phyloP scores from a whole-genome alignment of 92 coral and sea anemone species.

The Umimayanthus chanpuru region DNA sequence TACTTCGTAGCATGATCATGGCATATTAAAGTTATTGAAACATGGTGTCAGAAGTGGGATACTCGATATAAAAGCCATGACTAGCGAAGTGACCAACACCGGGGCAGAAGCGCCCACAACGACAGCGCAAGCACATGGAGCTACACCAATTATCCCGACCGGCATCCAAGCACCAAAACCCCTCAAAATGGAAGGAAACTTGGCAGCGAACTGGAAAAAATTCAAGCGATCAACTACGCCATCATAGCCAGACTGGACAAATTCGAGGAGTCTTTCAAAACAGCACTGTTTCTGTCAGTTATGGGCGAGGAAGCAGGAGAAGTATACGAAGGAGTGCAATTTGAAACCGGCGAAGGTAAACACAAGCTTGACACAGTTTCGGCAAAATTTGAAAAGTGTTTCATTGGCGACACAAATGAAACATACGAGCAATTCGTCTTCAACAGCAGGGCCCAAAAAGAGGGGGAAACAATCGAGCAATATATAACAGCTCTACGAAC shows the following conservation, averaged over 20 bases:
- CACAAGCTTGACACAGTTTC: constrained; percentile 29
- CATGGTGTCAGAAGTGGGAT: no score
- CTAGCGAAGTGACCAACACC: no score
- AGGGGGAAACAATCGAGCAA: constrained; percentile 39
- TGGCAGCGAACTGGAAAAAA: constrained; percentile 48
- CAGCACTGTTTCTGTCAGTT: no score
- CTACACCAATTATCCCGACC: no score
- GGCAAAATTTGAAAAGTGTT: constrained; percentile 31
- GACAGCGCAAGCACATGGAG: no score
- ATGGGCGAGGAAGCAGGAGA: constrained; percentile 53
- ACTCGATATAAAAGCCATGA: no score
- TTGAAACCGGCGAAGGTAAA: constrained; percentile 12
- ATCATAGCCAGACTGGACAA: constrained; percentile 41
- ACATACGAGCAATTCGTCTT: constrained; percentile 31
- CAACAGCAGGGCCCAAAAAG: constrained; percentile 26
- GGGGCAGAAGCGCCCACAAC: no score
- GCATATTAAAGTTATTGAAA: no score
- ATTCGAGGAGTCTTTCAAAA: constrained; percentile 43
- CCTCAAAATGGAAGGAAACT: constrained; percentile 42
- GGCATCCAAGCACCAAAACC: constrained; percentile 44
- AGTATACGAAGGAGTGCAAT: constrained; percentile 43
- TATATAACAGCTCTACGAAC: constrained; percentile 40
- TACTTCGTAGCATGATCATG: no score
- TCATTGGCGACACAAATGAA: constrained; percentile 47
- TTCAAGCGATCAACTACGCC: constrained; percentile 46